Evolutionary conservation across 2,113 vertebrate species (phyloP), one percentile per base, ranked within the genome.

Genomic region (Tychaedon coryphoeus): DNA sequence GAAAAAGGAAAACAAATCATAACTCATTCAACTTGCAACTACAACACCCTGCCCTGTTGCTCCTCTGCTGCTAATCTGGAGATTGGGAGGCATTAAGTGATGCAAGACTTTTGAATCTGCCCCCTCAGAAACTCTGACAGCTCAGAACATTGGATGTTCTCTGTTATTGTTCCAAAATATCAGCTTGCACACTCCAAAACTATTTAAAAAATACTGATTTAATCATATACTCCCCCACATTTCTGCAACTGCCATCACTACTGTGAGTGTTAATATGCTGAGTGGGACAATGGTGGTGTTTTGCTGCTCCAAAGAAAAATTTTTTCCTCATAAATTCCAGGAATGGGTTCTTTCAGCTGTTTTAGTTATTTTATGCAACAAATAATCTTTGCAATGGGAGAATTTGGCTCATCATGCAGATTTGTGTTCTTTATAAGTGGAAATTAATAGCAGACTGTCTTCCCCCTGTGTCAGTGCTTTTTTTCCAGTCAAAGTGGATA

Each of bases 141-240:
- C 40, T 87, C 57, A 81, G 57, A 93, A 66, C 33, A 50, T 19
- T 42, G 42, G 23, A 65, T 0, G 0, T 36, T 90, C 25, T 76
- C n/a, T 1, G 0, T 69, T 94, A 82, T 60, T 87, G 48, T 75
- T 87, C 48, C 6, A 82, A 78, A 89, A 87, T 91, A 96, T 61
- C 81, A 61, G 36, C 29, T 85, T 61, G 70, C 57, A 78, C 16
- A 17, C 50, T 75, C 61, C 74, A 72, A 58, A 91, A 75, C 22
- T 69, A 54, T 64, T 88, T 75, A 93, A 89, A 50, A 95, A 92
- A 95, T 91, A 90, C 61, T 58, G 70, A 93, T 89, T 95, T 85
- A 70, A 72, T 85, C 50, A 34, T 24, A 1, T 58, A 72, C 66
- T 72, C 38, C 65, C 34, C 54, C 88, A 69, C 58, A 54, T 45